Percentiles rank a stretch among this genome's conserved stretches.
Conservation (phyloP, 1,140 invertebrate species). For the Lerema accius region DNA sequence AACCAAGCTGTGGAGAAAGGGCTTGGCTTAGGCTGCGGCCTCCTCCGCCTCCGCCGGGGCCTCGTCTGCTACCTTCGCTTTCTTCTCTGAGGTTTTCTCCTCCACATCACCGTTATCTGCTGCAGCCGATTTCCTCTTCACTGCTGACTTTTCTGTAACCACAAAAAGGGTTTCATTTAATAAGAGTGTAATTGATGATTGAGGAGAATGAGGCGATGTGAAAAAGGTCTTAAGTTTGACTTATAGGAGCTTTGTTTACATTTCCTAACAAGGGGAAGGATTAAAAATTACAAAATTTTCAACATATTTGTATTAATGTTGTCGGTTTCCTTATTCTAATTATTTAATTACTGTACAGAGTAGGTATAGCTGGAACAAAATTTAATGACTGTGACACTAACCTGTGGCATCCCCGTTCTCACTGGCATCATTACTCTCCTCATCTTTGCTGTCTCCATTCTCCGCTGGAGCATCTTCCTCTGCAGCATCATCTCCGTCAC, state of each 20-base stretch:
- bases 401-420: slow-evolving; percentile 85
- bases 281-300: too few species aligned
- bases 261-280: too few species aligned
- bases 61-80: slow-evolving; percentile 87
- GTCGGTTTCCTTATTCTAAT: slow-evolving; percentile 4
- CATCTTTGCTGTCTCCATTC: slow-evolving; percentile 78
- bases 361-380: not conserved
- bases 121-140: slow-evolving; percentile 88
- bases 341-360: too few species aligned
- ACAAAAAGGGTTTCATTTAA: slow-evolving; percentile 28
- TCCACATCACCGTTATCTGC: slow-evolving; percentile 82
- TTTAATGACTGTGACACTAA: slow-evolving; percentile 53
- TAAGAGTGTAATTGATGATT: slow-evolving; percentile 4
- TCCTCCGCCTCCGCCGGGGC: slow-evolving; percentile 84
- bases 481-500: slow-evolving; percentile 68
- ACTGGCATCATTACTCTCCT: slow-evolving; percentile 84
- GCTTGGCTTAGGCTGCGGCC: slow-evolving; percentile 85
- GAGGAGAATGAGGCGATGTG: too few species aligned
- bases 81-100: slow-evolving; percentile 87
- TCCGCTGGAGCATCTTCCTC: slow-evolving; percentile 76
- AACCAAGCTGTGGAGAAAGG: slow-evolving; percentile 60
- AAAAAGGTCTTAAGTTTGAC: too few species aligned
- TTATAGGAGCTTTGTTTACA: too few species aligned
- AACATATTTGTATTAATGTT: too few species aligned
- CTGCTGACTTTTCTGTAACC: slow-evolving; percentile 74